These are phyloP conservation scores for Cheilosia variabilis DNA, from an alignment of 2,888 invertebrate species.

Conservation along the genomic window DNA sequence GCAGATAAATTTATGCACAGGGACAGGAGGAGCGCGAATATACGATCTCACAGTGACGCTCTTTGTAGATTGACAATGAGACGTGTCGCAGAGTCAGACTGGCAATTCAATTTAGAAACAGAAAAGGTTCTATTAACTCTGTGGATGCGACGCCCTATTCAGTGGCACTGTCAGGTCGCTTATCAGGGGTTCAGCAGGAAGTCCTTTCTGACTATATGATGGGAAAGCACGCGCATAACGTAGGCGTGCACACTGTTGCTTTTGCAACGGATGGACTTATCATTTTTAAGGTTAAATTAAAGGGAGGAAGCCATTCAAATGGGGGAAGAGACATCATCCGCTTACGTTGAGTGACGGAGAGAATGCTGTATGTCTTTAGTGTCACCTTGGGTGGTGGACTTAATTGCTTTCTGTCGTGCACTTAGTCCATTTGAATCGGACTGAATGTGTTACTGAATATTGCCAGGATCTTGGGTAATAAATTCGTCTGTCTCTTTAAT, in stretches of 20 bases:
- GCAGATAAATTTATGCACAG: conserved; percentile 36
- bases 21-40: conserved; percentile 26
- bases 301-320: neutral
- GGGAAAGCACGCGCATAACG: neutral
- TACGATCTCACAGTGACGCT: conserved; percentile 17
- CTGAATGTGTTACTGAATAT: no score
- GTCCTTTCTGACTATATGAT: conserved; percentile 5
- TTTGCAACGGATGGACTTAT: neutral
- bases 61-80: conserved; percentile 2
- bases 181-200: neutral
- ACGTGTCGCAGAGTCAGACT: conserved; percentile 12
- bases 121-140: conserved; percentile 40
- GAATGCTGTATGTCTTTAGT: neutral
- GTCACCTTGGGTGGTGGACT: neutral
- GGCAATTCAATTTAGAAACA: conserved; percentile 47
- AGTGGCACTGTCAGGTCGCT: no score
- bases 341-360: neutral
- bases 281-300: conserved; percentile 18
- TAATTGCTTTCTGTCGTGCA: conserved; percentile 3
- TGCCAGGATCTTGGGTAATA: no score
- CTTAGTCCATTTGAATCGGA: neutral
- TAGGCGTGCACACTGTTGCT: no score
- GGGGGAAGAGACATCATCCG: neutral
- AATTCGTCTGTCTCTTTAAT: no score
- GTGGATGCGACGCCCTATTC: neutral